phyloP scores from a whole-genome alignment of 2,113 vertebrate species.

The Holacanthus passer region DNA sequence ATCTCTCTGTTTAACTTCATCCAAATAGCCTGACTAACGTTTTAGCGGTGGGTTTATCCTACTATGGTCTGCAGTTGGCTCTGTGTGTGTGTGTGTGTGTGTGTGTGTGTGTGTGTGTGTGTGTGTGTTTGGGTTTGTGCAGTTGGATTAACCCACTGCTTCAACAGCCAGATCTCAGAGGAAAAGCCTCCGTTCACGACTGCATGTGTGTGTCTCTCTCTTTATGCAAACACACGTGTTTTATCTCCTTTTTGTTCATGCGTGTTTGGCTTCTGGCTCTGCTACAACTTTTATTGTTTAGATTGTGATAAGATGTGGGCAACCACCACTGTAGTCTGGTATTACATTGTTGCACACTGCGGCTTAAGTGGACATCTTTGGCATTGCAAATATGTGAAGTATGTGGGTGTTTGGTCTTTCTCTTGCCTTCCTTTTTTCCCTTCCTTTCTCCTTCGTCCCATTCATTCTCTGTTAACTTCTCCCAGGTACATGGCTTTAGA shows the following conservation, averaged over 20 bases:
- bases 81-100: background rate
- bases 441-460: constrained; percentile 42
- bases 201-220: background rate
- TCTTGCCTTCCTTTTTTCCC: constrained; percentile 11
- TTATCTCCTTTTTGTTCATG: constrained; percentile 26
- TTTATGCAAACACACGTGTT: background rate
- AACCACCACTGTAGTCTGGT: constrained; percentile 56
- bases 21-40: constrained; percentile 45
- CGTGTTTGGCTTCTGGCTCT: constrained; percentile 50
- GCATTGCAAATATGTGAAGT: constrained; percentile 76
- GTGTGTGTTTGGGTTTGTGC: too few relatives aligned
- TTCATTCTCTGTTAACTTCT: constrained; percentile 59
- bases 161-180: constrained; percentile 32
- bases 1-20: constrained; percentile 44
- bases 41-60: constrained; percentile 44
- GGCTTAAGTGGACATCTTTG: constrained; percentile 64
- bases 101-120: constrained; percentile 23
- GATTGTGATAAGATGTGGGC: constrained; percentile 62
- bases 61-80: constrained; percentile 42
- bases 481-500: constrained; percentile 48
- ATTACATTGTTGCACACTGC: constrained; percentile 52
- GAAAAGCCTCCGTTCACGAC: constrained; percentile 25
- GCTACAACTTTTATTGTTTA: constrained; percentile 65
- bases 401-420: constrained; percentile 71
- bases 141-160: constrained; percentile 49